Evolutionary conservation across 2,113 vertebrate genomes (phyloP).

Genomic region (Cyanoramphus novaezelandiae): DNA sequence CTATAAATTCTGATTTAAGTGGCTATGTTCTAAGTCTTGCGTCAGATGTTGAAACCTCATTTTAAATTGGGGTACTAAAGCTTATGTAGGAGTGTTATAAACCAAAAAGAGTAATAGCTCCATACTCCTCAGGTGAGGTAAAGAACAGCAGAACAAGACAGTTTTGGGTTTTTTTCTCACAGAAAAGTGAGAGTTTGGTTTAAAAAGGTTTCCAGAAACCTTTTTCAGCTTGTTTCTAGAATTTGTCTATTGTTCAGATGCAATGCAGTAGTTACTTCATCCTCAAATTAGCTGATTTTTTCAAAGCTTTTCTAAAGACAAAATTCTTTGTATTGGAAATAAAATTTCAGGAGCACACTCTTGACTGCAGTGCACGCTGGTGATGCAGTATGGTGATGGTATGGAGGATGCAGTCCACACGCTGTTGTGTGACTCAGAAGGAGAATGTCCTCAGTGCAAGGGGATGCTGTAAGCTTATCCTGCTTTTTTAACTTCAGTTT

Average conservation of each 20-base stretch:
- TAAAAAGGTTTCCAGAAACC: background rate
- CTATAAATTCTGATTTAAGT: background rate
- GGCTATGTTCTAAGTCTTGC: background rate
- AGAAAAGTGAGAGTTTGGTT: background rate
- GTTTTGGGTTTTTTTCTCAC: background rate
- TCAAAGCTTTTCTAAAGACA: background rate
- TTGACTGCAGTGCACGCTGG: background rate
- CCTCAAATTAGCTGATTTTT: background rate
- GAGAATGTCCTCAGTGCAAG: background rate
- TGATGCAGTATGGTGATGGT: background rate
- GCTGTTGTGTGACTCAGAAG: background rate
- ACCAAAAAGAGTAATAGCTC: background rate
- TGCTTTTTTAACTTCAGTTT: background rate
- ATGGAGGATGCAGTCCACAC: background rate
- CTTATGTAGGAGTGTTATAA: background rate
- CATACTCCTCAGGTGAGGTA: background rate
- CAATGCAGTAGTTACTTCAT: background rate
- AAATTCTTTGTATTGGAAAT: background rate
- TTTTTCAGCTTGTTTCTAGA: background rate
- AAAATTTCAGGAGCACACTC: background rate
- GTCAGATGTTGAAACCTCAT: background rate
- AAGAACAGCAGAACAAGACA: background rate
- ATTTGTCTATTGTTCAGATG: background rate
- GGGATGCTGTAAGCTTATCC: background rate
- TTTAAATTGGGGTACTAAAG: background rate